Percentiles rank a stretch among this genome's conserved stretches.
Conservation (phyloP, 2,888 invertebrate species). For the Tachina grossa region DNA sequence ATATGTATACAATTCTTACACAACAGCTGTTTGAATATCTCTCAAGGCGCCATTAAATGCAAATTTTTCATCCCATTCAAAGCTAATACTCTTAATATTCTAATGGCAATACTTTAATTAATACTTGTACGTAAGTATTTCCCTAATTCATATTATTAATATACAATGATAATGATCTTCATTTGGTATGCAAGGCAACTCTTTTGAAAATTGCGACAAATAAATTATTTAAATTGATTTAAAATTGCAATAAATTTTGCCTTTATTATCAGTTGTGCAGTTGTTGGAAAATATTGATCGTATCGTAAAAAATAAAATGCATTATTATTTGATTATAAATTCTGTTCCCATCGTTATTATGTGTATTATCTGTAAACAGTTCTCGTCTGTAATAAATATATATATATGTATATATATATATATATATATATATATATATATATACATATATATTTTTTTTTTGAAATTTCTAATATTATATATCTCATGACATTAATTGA, state of each 20-base stretch:
- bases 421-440: too few relatives aligned
- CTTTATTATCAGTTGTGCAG: background rate
- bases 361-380: background rate
- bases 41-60: slow-evolving; percentile 10
- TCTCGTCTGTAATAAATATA: background rate
- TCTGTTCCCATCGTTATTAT: slow-evolving; percentile 8
- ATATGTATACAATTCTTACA: background rate
- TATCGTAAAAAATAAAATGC: background rate
- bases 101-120: background rate
- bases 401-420: too few relatives aligned
- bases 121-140: background rate
- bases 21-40: slow-evolving; percentile 1
- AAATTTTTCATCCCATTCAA: slow-evolving; percentile 3
- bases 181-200: background rate
- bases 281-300: background rate
- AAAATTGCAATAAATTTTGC: slow-evolving; percentile 16
- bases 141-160: slow-evolving; percentile 3
- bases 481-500: slow-evolving; percentile 15
- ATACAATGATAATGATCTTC: background rate
- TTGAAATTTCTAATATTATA: background rate
- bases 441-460: background rate
- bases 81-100: background rate
- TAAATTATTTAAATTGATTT: slow-evolving; percentile 24
- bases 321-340: slow-evolving; percentile 14
- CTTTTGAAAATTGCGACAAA: slow-evolving; percentile 30